Evolutionary conservation across 2,113 vertebrate genomes (phyloP).

Genomic region (sheep (Ovis aries)): ARS-UI_Ramb_v3.0 NC_056073.1:21157001-21157500

Average conservation of each 20-base stretch:
- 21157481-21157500: conserved; percentile 35
- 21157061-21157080: background rate
- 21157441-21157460: background rate
- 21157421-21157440: conserved; percentile 10
- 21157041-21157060: conserved; percentile 23
- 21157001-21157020: background rate
- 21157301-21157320: background rate
- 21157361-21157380: background rate
- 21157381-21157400: background rate
- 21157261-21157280: background rate
- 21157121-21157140: conserved; percentile 39
- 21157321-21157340: background rate
- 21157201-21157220: background rate
- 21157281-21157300: background rate
- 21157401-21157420: background rate
- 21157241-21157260: background rate
- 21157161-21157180: background rate
- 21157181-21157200: background rate
- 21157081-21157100: background rate
- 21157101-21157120: background rate
- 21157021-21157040: background rate
- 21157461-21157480: conserved; percentile 34
- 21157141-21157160: background rate
- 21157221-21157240: background rate
- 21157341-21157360: background rate